Evolutionary conservation across 92 coral and sea anemone genomes (phyloP).

Genomic region (Umimayanthus kanabou): DNA sequence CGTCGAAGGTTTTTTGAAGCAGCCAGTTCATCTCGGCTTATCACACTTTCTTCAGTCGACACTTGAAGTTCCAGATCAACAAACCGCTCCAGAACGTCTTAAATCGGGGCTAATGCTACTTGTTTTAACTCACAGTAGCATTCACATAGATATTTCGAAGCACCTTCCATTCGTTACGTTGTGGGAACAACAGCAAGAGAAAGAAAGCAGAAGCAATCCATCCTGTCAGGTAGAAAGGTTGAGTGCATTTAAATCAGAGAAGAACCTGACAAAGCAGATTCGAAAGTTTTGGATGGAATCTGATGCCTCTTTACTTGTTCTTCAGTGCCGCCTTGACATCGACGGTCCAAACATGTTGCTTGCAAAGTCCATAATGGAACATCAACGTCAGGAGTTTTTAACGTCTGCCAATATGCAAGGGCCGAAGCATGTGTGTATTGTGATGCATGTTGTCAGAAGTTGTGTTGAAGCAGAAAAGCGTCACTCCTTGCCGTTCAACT

Average conservation of each 20-base stretch:
- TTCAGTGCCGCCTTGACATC: constrained; percentile 36
- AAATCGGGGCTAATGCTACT: constrained; percentile 36
- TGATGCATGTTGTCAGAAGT: constrained; percentile 23
- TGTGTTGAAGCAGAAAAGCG: not conserved
- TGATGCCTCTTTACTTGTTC: not conserved
- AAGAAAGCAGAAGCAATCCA: not conserved
- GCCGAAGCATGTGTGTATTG: constrained; percentile 40
- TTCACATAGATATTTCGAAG: constrained; percentile 40
- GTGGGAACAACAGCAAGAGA: not conserved
- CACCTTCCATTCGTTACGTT: constrained; percentile 2
- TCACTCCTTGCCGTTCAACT: constrained; percentile 35
- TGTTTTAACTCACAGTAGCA: constrained; percentile 48
- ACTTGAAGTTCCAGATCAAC: not conserved
- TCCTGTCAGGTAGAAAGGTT: constrained; percentile 26
- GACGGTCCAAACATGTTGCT: constrained; percentile 42
- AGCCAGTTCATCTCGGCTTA: not conserved
- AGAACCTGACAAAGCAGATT: constrained; percentile 25
- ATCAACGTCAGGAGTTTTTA: constrained; percentile 13
- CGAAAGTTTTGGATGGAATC: constrained; percentile 26
- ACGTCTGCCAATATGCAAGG: constrained; percentile 13
- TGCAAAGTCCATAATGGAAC: constrained; percentile 28
- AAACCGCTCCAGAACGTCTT: not conserved
- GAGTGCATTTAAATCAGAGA: constrained; percentile 43
- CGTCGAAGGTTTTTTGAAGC: not conserved
- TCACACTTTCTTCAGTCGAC: not conserved